phyloP scores from a whole-genome alignment of 1,140 invertebrate species.

The Psix sp. region DNA sequence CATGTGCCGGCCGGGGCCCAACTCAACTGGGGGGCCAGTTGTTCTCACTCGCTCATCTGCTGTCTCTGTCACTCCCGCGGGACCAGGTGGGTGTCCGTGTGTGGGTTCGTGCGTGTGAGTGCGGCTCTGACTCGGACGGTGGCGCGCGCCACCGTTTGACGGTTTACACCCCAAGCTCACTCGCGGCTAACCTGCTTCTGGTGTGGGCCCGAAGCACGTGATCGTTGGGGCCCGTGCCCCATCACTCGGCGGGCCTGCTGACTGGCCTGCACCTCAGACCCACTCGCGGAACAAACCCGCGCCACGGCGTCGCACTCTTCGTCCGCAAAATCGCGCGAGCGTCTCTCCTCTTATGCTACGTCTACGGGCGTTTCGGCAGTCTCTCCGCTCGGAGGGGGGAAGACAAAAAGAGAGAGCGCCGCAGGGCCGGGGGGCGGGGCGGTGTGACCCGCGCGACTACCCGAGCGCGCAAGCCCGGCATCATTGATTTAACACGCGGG shows the following conservation, averaged over 20 bases:
- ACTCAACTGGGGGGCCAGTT: no score
- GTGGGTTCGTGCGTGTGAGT: no score
- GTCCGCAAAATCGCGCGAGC: constrained; percentile 11
- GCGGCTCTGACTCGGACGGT: constrained; percentile 23
- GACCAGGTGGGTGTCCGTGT: no score
- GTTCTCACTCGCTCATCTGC: no score
- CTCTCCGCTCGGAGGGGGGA: constrained; percentile 43
- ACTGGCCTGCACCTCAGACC: no score
- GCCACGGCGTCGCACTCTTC: no score
- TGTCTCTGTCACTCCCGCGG: no score
- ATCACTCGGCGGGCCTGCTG: no score
- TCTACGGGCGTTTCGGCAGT: constrained; percentile 59
- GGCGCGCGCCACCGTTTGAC: constrained; percentile 23
- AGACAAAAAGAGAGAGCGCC: constrained; percentile 44
- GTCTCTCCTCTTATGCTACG: constrained; percentile 66
- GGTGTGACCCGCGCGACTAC: constrained; percentile 56
- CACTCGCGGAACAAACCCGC: no score
- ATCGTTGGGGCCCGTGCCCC: constrained; percentile 10
- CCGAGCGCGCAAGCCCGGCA: constrained; percentile 71
- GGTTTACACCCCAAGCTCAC: constrained; percentile 49
- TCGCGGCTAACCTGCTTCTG: constrained; percentile 40
- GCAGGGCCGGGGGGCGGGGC: constrained; percentile 22
- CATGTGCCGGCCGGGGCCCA: no score
- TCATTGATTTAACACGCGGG: constrained; percentile 74
- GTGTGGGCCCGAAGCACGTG: constrained; percentile 21